These are phyloP conservation scores for Cinara cedri DNA, from an alignment of 2,888 invertebrate genomes.

Conservation along the genomic window DNA sequence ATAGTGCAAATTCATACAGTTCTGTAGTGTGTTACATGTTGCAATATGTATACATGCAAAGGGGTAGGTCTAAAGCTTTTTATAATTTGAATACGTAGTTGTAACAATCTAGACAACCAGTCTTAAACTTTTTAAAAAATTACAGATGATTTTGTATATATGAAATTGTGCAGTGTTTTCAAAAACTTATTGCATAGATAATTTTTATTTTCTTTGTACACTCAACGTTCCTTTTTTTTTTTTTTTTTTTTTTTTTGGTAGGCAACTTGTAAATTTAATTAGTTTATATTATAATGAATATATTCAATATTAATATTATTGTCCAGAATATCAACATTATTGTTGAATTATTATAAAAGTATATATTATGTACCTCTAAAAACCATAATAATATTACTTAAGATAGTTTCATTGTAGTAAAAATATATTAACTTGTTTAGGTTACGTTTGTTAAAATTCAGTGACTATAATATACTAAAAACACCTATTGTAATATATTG, in stretches of 20 bases:
- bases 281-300: background rate
- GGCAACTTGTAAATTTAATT: background rate
- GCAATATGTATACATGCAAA: background rate
- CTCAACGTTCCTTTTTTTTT: slow-evolving; percentile 26
- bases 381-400: background rate
- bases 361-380: background rate
- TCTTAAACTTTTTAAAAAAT: slow-evolving; percentile 3
- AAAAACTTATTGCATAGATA: slow-evolving; percentile 28
- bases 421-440: background rate
- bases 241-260: slow-evolving; percentile 23
- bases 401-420: background rate
- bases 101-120: slow-evolving; percentile 12
- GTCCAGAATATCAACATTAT: slow-evolving; percentile 6
- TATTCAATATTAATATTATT: slow-evolving; percentile 7
- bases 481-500: slow-evolving; percentile 37
- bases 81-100: slow-evolving; percentile 4
- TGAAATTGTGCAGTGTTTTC: slow-evolving; percentile 15
- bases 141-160: slow-evolving; percentile 28
- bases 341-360: background rate
- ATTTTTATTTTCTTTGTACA: slow-evolving; percentile 36
- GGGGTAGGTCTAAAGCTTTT: slow-evolving; percentile 38
- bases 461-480: slow-evolving; percentile 6
- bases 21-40: slow-evolving; percentile 43
- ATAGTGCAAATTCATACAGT: slow-evolving; percentile 39
- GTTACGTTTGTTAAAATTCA: background rate